phyloP scores from a whole-genome alignment of 2,888 invertebrate species.

The Drosophila algonquin region DNA sequence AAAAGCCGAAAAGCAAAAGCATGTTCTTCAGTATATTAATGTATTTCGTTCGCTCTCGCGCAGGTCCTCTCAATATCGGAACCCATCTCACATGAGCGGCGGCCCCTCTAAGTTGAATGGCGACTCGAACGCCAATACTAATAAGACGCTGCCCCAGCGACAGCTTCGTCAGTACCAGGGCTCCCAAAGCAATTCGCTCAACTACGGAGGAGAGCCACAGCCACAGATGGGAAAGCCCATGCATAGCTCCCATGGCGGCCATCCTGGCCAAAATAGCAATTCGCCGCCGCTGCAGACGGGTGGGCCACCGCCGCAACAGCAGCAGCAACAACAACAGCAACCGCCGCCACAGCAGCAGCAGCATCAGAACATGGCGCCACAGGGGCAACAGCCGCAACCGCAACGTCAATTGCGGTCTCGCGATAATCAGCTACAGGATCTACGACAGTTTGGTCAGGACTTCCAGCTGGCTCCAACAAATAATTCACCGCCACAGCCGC shows the following conservation, averaged over 20 bases:
- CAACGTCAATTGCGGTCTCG: conserved; percentile 81
- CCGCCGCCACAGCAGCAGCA: conserved; percentile 52
- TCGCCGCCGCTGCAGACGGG: conserved; percentile 79
- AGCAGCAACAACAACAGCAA: conserved; percentile 33
- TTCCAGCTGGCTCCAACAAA: conserved; percentile 87
- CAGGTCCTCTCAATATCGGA: conserved; percentile 77
- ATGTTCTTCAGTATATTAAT: not conserved
- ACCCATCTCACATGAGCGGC: conserved; percentile 74
- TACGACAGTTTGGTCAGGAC: conserved; percentile 92
- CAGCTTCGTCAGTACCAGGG: conserved; percentile 81
- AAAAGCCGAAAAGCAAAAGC: no score
- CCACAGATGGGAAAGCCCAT: conserved; percentile 74
- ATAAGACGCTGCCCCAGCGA: conserved; percentile 82
- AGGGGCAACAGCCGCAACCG: conserved; percentile 76
- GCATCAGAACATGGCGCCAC: conserved; percentile 57
- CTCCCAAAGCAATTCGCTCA: conserved; percentile 76
- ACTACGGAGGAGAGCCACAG: conserved; percentile 69
- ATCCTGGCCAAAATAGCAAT: conserved; percentile 71
- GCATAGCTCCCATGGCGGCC: conserved; percentile 78
- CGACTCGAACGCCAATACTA: conserved; percentile 72
- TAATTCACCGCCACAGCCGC: conserved; percentile 80
- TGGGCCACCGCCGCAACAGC: conserved; percentile 47
- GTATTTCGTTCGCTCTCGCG: not conserved
- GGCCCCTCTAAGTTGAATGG: conserved; percentile 82
- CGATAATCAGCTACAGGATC: conserved; percentile 85